Percentiles rank a stretch among this genome's conserved stretches.
These are phyloP conservation scores for Campopleginae sp. DNA, from an alignment of 2,888 invertebrate genomes.

Conservation along the genomic window DNA sequence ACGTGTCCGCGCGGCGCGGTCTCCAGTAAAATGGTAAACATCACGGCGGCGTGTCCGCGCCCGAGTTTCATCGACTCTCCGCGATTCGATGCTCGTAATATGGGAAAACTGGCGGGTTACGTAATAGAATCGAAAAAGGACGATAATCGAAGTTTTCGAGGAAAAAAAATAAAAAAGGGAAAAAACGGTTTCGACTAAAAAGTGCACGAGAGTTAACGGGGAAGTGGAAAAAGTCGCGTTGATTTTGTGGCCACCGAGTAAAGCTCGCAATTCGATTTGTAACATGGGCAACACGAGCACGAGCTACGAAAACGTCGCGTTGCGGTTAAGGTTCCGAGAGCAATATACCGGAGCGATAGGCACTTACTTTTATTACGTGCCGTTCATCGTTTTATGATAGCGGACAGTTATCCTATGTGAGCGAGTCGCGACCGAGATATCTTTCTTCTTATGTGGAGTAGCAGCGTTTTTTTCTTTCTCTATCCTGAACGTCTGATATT, in stretches of 20 bases:
- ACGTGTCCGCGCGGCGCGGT: too few species aligned
- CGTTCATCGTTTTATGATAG: conserved; percentile 72
- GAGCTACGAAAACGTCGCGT: conserved; percentile 15
- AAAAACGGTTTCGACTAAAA: background rate
- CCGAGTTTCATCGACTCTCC: background rate
- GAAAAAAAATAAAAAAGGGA: too few species aligned
- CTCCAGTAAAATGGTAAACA: background rate
- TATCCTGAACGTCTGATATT: background rate
- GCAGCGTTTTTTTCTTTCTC: background rate
- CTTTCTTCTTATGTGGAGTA: conserved; percentile 27
- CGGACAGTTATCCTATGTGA: conserved; percentile 61
- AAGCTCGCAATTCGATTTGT: conserved; percentile 38
- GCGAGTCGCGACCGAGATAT: conserved; percentile 7
- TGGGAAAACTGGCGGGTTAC: too few species aligned
- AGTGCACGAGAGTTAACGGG: background rate
- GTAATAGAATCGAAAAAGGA: too few species aligned
- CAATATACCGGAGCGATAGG: conserved; percentile 65
- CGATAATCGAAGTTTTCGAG: too few species aligned
- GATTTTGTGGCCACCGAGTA: conserved; percentile 37
- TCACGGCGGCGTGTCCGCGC: background rate
- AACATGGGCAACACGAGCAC: conserved; percentile 5
- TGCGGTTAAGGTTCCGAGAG: conserved; percentile 39
- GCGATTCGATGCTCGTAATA: too few species aligned
- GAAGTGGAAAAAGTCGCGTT: conserved; percentile 3
- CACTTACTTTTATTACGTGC: conserved; percentile 71